Evolutionary conservation across 2,888 invertebrate genomes (phyloP).

Genomic region (Drosophila anomelani): DNA sequence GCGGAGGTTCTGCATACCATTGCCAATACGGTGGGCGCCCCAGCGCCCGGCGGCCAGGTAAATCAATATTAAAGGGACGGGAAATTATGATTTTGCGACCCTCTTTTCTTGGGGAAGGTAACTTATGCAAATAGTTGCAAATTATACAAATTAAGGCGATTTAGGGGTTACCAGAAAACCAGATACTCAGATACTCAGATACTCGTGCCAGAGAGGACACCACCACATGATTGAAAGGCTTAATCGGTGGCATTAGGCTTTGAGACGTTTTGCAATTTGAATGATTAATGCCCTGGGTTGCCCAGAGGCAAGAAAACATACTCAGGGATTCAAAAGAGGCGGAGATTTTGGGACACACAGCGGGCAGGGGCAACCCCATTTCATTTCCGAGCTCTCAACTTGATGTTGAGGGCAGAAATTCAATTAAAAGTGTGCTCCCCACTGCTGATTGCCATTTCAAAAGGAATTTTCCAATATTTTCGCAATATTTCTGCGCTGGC

Average conservation of each 20-base stretch:
- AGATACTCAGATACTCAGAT: neutral
- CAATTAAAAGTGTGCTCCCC: conserved; percentile 62
- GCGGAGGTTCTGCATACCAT: conserved; percentile 97
- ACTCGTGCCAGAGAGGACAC: conserved; percentile 33
- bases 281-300: conserved; percentile 69
- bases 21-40: conserved; percentile 94
- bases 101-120: conserved; percentile 5
- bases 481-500: conserved; percentile 42
- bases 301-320: conserved; percentile 26
- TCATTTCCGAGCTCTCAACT: conserved; percentile 20
- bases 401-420: conserved; percentile 52
- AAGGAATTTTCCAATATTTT: conserved; percentile 75
- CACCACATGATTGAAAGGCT: conserved; percentile 64
- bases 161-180: conserved; percentile 18
- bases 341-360: neutral
- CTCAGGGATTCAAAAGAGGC: neutral
- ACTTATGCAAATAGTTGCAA: conserved; percentile 72
- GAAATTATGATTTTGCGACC: conserved; percentile 64
- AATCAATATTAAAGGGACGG: conserved; percentile 57
- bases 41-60: conserved; percentile 89
- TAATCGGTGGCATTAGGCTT: conserved; percentile 62
- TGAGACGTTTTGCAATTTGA: conserved; percentile 71
- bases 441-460: conserved; percentile 61
- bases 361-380: conserved; percentile 1
- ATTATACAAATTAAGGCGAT: conserved; percentile 58